A percentile compares a stretch with the other conserved stretches of the same genome.
phyloP scores from a whole-genome alignment of 2,888 invertebrate species.

The Troilus luridus region DNA sequence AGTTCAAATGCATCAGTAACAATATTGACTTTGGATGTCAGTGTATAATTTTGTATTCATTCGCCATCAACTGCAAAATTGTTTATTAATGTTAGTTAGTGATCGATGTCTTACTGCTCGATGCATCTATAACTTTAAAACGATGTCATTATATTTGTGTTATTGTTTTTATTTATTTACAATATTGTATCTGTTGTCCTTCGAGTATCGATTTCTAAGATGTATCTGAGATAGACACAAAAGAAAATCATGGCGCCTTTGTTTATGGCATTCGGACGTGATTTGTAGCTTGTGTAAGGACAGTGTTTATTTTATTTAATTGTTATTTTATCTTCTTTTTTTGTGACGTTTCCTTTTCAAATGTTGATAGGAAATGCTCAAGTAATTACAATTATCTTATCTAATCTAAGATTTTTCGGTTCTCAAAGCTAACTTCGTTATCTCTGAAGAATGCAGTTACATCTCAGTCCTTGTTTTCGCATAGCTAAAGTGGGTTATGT shows the following conservation, averaged over 20 bases:
- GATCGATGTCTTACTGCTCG: too few species aligned
- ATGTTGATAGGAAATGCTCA: neutral
- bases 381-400: neutral
- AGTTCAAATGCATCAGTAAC: too few species aligned
- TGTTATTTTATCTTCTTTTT: neutral
- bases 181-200: neutral
- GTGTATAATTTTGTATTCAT: too few species aligned
- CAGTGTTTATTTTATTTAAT: neutral
- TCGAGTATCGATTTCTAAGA: neutral
- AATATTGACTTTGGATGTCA: too few species aligned
- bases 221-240: neutral
- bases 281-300: too few species aligned
- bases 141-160: too few species aligned
- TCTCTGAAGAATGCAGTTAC: constrained; percentile 15
- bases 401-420: constrained; percentile 20
- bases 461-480: neutral
- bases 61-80: too few species aligned
- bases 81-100: too few species aligned
- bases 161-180: neutral
- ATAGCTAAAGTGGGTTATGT: neutral
- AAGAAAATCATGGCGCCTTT: neutral
- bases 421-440: neutral
- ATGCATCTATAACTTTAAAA: too few species aligned
- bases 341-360: neutral
- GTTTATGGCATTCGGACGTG: neutral